Evolutionary conservation across 2,888 invertebrate species (phyloP).

Genomic region (Leptothorax acervorum): DNA sequence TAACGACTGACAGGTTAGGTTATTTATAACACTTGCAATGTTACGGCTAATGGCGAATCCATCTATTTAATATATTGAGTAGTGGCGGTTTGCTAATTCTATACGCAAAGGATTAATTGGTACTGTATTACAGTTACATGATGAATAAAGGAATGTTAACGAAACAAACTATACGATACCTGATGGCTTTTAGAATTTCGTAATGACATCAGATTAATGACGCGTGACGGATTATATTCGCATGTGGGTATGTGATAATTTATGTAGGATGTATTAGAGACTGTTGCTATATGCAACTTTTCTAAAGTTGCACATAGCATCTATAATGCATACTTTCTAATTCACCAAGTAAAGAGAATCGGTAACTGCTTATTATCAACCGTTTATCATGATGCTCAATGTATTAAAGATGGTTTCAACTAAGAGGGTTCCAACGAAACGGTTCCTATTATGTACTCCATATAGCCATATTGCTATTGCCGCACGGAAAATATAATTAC

Average conservation of each 20-base stretch:
- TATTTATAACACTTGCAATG: constrained; percentile 61
- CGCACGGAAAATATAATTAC: background rate
- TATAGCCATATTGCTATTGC: background rate
- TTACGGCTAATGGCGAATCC: constrained; percentile 5
- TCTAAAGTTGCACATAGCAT: background rate
- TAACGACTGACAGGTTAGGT: constrained; percentile 66
- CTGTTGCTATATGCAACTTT: background rate
- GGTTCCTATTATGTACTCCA: constrained; percentile 11
- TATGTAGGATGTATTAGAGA: background rate
- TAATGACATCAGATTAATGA: constrained; percentile 10
- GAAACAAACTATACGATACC: background rate
- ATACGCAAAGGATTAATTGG: background rate
- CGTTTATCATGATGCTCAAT: constrained; percentile 15
- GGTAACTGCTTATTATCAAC: background rate
- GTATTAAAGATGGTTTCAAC: constrained; percentile 25
- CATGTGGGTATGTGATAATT: background rate
- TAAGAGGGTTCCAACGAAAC: background rate
- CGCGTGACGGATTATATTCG: no score
- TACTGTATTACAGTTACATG: constrained; percentile 22
- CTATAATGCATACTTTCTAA: background rate
- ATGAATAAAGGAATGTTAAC: constrained; percentile 31
- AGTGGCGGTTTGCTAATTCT: constrained; percentile 9
- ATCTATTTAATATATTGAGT: constrained; percentile 47
- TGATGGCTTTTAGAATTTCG: background rate
- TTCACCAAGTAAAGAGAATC: background rate